phyloP scores from a whole-genome alignment of 1,140 invertebrate genomes.

The Hyphantria cunea region DNA sequence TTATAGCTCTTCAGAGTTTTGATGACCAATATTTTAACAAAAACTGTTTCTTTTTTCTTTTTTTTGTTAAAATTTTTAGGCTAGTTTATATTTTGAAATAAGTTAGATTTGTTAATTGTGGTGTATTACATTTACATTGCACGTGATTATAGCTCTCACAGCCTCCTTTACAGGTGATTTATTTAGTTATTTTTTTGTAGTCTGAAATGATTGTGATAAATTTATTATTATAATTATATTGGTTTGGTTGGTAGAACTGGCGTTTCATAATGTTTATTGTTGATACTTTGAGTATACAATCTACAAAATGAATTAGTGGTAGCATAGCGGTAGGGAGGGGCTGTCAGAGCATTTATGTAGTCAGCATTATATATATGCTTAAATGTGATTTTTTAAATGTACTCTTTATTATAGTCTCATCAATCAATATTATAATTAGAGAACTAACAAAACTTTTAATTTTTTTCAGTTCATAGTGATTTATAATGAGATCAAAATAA shows the following conservation, averaged over 20 bases:
- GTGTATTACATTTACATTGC: constrained; percentile 77
- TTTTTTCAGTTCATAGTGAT: constrained; percentile 81
- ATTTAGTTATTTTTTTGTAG: constrained; percentile 68
- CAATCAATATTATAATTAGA: constrained; percentile 76
- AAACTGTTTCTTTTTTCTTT: constrained; percentile 65
- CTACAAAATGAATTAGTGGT: constrained; percentile 34
- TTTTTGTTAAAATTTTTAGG: constrained; percentile 82
- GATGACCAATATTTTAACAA: constrained; percentile 77
- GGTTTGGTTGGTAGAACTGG: constrained; percentile 57
- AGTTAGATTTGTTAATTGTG: constrained; percentile 81
- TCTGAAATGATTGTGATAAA: constrained; percentile 78
- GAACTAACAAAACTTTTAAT: constrained; percentile 81
- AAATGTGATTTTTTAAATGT: constrained; percentile 83
- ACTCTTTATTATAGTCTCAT: constrained; percentile 82
- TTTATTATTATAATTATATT: constrained; percentile 55
- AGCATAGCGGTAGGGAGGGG: constrained; percentile 58
- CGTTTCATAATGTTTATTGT: constrained; percentile 75
- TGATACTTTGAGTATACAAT: constrained; percentile 65
- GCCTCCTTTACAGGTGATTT: constrained; percentile 66
- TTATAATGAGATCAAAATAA: constrained; percentile 81
- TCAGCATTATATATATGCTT: constrained; percentile 83
- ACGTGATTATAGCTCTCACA: constrained; percentile 68
- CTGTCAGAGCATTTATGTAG: constrained; percentile 80
- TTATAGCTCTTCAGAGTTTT: constrained; percentile 80
- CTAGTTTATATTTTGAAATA: constrained; percentile 79